A percentile compares a stretch with the other conserved stretches of the same genome.
These are phyloP conservation scores for Tragelaphus imberbis DNA, from an alignment of 2,113 vertebrate species.

Conservation along the genomic window DNA sequence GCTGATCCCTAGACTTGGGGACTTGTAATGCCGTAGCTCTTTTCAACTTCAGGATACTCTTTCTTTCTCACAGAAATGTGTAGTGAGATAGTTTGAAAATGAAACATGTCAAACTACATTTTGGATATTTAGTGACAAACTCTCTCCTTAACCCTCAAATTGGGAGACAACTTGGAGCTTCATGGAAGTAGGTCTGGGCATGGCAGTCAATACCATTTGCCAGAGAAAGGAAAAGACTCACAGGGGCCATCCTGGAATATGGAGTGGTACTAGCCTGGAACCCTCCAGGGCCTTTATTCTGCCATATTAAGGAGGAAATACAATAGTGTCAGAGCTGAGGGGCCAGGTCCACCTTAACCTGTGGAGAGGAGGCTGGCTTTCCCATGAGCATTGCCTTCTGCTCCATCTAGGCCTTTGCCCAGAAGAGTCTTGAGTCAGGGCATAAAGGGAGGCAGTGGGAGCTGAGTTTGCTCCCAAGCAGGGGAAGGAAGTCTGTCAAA, in stretches of 20 bases:
- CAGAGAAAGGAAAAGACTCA: neutral
- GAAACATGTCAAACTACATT: neutral
- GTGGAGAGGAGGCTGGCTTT: neutral
- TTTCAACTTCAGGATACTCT: neutral
- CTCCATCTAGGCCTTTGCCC: neutral
- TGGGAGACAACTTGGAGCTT: neutral
- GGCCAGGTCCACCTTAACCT: neutral
- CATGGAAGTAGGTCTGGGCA: neutral
- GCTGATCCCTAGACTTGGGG: neutral
- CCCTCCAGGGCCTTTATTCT: neutral
- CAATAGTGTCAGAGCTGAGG: neutral
- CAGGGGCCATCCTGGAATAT: neutral
- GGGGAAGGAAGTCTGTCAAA: neutral
- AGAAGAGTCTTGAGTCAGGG: neutral
- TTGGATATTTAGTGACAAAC: slow-evolving; percentile 7
- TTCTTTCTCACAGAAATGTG: neutral
- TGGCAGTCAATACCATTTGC: neutral
- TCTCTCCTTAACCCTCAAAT: neutral
- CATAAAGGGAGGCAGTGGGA: neutral
- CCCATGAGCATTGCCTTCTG: neutral
- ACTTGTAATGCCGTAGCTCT: neutral
- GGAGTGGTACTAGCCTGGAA: neutral
- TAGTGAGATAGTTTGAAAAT: neutral
- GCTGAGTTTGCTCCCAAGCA: neutral
- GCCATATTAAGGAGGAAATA: neutral